phyloP scores from a whole-genome alignment of 2,797 vertebrate species.

The Phrynocephalus guinanensis region DNA sequence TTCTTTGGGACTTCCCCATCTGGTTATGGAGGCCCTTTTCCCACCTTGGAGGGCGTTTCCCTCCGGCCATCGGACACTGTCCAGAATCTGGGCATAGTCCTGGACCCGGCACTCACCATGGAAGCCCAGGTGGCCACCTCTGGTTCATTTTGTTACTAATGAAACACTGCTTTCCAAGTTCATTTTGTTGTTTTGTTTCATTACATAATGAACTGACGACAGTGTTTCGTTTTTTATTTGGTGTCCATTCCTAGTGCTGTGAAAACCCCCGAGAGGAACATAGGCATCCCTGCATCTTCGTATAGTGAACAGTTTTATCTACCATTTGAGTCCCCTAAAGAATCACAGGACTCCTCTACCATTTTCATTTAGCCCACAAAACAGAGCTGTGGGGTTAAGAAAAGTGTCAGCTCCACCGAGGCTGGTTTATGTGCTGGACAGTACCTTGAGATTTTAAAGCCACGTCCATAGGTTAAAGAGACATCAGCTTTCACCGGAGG shows the following conservation, averaged over 20 bases:
- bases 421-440: background rate
- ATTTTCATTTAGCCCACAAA: background rate
- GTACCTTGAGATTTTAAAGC: background rate
- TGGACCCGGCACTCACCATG: no score
- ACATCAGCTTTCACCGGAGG: background rate
- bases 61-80: no score
- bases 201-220: no score
- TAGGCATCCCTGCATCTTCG: background rate
- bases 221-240: no score
- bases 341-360: background rate
- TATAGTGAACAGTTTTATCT: background rate
- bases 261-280: background rate
- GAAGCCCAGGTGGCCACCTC: no score
- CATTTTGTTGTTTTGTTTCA: no score
- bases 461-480: background rate
- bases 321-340: background rate
- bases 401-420: background rate
- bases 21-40: no score
- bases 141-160: no score
- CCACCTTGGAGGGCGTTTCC: no score
- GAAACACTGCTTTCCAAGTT: no score
- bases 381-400: background rate
- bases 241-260: background rate
- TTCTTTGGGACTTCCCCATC: no score
- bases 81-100: no score